Conservation (phyloP, 2,888 invertebrate species). For the Brachypalpus laphriformis region DNA sequence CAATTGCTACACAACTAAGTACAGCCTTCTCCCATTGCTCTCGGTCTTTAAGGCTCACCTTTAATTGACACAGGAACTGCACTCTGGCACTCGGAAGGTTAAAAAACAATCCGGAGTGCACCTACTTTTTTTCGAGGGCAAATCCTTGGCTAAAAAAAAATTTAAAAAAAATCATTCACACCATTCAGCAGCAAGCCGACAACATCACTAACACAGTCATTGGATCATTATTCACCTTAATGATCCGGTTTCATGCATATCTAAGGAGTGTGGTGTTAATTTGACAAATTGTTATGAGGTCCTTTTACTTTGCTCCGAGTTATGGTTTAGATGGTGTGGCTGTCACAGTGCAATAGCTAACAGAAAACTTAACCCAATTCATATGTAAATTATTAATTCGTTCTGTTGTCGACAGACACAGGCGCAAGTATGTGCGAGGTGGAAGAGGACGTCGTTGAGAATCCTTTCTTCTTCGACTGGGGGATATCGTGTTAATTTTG, state of each 20-base stretch:
- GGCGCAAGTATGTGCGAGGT: neutral
- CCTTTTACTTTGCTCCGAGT: slow-evolving; percentile 5
- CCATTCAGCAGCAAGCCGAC: neutral
- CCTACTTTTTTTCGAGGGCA: neutral
- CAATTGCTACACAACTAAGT: neutral
- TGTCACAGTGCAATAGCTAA: slow-evolving; percentile 1
- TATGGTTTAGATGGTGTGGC: slow-evolving; percentile 4
- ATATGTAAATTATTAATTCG: slow-evolving; percentile 41
- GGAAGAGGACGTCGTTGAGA: neutral
- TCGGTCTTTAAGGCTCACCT: slow-evolving; percentile 48
- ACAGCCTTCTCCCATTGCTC: neutral
- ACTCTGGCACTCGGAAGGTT: slow-evolving; percentile 15
- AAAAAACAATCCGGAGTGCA: slow-evolving; percentile 11
- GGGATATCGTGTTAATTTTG: neutral
- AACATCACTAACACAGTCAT: slow-evolving; percentile 12
- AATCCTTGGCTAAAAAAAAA: neutral
- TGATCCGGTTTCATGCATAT: slow-evolving; percentile 49
- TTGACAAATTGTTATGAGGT: slow-evolving; percentile 57
- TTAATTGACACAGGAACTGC: slow-evolving; percentile 52
- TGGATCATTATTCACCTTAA: slow-evolving; percentile 60
- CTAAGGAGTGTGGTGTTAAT: slow-evolving; percentile 58
- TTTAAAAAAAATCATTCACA: slow-evolving; percentile 19
- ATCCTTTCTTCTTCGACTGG: neutral
- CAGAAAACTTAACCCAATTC: slow-evolving; percentile 57
- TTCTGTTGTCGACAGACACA: slow-evolving; percentile 7